Conservation (phyloP, 2,888 invertebrate genomes). For the Dryococelus australis region DNA sequence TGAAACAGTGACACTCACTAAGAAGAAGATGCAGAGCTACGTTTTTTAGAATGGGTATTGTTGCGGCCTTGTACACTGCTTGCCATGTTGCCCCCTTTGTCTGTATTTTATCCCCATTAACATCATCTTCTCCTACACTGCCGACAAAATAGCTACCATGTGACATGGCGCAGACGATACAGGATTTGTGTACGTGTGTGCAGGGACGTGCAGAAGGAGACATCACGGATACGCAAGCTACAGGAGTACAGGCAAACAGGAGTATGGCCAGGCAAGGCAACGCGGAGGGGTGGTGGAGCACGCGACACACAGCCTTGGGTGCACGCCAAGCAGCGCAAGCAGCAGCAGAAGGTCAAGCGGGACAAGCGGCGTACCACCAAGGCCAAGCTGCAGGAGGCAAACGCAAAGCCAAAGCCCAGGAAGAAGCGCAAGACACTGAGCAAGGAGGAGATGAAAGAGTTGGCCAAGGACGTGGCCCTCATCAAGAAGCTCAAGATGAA, state of each 20-base stretch:
- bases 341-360: conserved; percentile 67
- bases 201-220: conserved; percentile 78
- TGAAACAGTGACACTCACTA: no score
- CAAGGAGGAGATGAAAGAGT: conserved; percentile 77
- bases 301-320: conserved; percentile 80
- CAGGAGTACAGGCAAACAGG: conserved; percentile 76
- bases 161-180: background rate
- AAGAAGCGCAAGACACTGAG: conserved; percentile 64
- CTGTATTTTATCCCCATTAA: no score
- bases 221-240: conserved; percentile 74
- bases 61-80: no score
- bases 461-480: conserved; percentile 80
- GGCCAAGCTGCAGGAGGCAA: conserved; percentile 53
- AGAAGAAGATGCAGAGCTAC: no score
- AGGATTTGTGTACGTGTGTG: background rate
- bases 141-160: background rate
- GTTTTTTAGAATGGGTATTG: no score
- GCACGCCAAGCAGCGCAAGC: conserved; percentile 75
- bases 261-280: conserved; percentile 71
- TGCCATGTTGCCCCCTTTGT: no score
- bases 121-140: no score
- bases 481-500: conserved; percentile 87
- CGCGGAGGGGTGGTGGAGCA: conserved; percentile 53
- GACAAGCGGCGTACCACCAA: conserved; percentile 68
- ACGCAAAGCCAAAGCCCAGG: conserved; percentile 56